Percentiles rank a stretch among this genome's conserved stretches.
phyloP scores from a whole-genome alignment of 2,888 invertebrate genomes.

The Dione vanillae region DNA sequence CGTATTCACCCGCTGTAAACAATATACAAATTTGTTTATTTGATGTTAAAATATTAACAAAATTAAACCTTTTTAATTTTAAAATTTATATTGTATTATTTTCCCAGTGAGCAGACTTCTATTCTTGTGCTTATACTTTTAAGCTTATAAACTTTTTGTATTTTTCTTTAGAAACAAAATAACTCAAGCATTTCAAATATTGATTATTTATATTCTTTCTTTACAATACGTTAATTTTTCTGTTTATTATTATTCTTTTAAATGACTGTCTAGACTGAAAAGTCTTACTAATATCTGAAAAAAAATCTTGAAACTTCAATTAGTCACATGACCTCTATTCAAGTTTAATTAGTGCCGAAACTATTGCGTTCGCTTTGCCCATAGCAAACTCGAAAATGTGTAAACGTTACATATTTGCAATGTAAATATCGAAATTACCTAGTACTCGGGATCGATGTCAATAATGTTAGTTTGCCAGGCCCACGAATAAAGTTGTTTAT shows the following conservation, averaged over 20 bases:
- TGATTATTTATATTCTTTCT: neutral
- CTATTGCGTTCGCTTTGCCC: neutral
- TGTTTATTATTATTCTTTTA: neutral
- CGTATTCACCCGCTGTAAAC: too few relatives aligned
- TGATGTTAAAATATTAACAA: too few relatives aligned
- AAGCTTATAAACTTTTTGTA: too few relatives aligned
- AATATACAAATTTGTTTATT: too few relatives aligned
- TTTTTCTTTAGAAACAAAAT: too few relatives aligned
- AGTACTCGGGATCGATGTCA: too few relatives aligned
- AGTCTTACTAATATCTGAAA: neutral
- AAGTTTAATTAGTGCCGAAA: neutral
- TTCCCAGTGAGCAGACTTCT: too few relatives aligned
- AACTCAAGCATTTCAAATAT: neutral
- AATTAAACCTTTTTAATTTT: too few relatives aligned
- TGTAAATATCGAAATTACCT: constrained; percentile 9
- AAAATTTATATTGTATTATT: too few relatives aligned
- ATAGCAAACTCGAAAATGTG: too few relatives aligned
- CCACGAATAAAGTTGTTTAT: neutral
- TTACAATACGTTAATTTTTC: neutral
- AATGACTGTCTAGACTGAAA: neutral
- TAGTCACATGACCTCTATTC: constrained; percentile 5
- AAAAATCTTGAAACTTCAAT: neutral
- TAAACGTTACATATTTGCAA: neutral
- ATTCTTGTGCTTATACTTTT: too few relatives aligned
- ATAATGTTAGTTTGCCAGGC: neutral